Evolutionary conservation across 2,888 invertebrate species (phyloP).

Genomic region (Ecdyonurus torrentis): DNA sequence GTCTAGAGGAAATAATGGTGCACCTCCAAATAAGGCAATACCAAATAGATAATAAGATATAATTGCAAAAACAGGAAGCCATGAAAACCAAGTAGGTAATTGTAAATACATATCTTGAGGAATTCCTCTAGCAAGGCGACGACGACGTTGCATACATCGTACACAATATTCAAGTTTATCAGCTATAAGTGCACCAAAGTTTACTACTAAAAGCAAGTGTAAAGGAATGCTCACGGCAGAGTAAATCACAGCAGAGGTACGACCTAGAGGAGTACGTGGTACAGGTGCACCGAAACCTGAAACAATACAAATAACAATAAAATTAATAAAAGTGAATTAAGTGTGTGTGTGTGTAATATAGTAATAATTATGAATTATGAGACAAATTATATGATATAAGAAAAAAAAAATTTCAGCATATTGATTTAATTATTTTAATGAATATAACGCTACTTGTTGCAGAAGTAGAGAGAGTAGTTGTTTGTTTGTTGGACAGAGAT

Average conservation of each 20-base stretch:
- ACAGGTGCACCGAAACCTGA: constrained; percentile 56
- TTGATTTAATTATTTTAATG: no score
- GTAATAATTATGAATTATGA: no score
- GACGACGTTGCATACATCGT: constrained; percentile 14
- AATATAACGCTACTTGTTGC: no score
- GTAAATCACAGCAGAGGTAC: constrained; percentile 42
- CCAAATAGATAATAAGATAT: constrained; percentile 40
- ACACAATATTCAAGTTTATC: constrained; percentile 15
- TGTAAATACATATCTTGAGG: constrained; percentile 22
- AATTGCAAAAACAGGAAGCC: constrained; percentile 28
- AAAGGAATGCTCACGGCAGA: constrained; percentile 47
- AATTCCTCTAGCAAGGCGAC: constrained; percentile 20
- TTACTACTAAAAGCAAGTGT: constrained; percentile 42
- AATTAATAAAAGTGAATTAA: no score
- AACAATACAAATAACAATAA: constrained; percentile 16
- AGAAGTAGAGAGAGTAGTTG: no score
- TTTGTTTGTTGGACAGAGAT: no score
- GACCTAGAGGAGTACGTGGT: constrained; percentile 43
- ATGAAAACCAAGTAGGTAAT: constrained; percentile 11
- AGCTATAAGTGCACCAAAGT: constrained; percentile 34
- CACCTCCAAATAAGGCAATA: constrained; percentile 33
- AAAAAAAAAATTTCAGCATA: no score
- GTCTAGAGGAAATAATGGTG: constrained; percentile 47
- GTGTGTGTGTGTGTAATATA: no score
- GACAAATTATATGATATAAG: no score